These are phyloP conservation scores for Sebastes schlegelii DNA, from an alignment of 2,113 vertebrate genomes.

Conservation along the genomic window DNA sequence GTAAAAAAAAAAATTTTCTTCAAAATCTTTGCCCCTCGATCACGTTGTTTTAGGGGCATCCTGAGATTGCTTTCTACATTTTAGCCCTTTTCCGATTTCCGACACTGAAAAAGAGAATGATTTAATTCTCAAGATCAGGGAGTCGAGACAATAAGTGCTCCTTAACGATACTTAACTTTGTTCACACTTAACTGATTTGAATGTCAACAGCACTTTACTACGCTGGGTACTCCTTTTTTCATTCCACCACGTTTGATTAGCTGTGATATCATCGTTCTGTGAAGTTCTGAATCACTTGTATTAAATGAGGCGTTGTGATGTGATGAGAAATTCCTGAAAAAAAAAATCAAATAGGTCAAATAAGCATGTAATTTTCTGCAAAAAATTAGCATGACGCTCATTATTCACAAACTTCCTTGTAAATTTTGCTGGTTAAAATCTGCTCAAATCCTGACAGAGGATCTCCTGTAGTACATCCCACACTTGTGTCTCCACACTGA, in stretches of 20 bases:
- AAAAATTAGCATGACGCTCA: constrained; percentile 13
- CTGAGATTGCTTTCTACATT: no score
- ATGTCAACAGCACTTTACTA: constrained; percentile 53
- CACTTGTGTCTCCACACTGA: constrained; percentile 10
- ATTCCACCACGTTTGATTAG: constrained; percentile 66
- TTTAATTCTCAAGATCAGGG: neutral
- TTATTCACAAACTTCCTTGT: constrained; percentile 21
- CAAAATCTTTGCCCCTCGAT: no score
- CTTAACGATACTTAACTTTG: constrained; percentile 16
- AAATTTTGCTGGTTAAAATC: neutral
- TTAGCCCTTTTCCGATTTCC: no score
- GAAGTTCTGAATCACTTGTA: constrained; percentile 39
- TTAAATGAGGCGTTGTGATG: neutral
- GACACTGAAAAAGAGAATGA: no score
- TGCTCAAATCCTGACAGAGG: constrained; percentile 32
- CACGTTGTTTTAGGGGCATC: no score
- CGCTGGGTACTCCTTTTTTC: constrained; percentile 47
- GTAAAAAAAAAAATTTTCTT: no score
- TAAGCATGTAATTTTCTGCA: constrained; percentile 25
- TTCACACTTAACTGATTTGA: constrained; percentile 73
- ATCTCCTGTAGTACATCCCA: constrained; percentile 2
- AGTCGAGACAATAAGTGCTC: constrained; percentile 16
- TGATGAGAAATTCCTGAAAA: neutral
- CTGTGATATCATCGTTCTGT: constrained; percentile 47
- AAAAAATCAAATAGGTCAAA: constrained; percentile 32